These are phyloP conservation scores for Hemiprocne comata DNA, from an alignment of 2,113 vertebrate species.

Conservation along the genomic window DNA sequence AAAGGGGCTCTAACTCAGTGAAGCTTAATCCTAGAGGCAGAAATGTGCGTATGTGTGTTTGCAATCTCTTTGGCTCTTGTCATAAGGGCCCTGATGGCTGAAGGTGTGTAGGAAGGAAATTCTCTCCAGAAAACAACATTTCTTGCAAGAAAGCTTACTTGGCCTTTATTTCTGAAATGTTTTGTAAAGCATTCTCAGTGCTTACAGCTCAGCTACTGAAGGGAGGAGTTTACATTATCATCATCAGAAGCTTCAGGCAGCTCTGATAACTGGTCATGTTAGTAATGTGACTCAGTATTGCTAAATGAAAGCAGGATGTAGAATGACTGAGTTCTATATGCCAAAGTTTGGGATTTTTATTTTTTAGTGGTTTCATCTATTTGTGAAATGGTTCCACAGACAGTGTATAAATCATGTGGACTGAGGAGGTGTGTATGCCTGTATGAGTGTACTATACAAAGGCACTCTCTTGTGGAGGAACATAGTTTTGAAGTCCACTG, in stretches of 20 bases:
- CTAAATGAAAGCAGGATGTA: not conserved
- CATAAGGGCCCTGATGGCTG: not conserved
- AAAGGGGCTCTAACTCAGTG: not conserved
- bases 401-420: not conserved
- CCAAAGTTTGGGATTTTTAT: not conserved
- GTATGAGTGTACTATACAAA: not conserved
- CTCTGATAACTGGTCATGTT: not conserved
- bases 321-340: not conserved
- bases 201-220: not conserved
- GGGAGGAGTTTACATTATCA: not conserved
- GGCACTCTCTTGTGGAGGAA: not conserved
- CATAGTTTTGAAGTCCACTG: not conserved
- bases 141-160: not conserved
- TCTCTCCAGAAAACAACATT: not conserved
- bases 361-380: slow-evolving; percentile 10
- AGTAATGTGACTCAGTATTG: not conserved
- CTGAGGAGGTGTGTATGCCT: not conserved
- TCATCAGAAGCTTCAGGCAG: not conserved
- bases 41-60: not conserved
- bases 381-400: slow-evolving; percentile 1
- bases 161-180: slow-evolving; percentile 41
- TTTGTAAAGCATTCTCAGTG: not conserved
- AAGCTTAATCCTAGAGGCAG: not conserved
- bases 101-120: slow-evolving; percentile 10
- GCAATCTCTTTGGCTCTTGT: not conserved